Percentiles rank a stretch among this genome's conserved stretches.
phyloP scores from a whole-genome alignment of 2,888 invertebrate species.

The Leptura quadrifasciata region DNA sequence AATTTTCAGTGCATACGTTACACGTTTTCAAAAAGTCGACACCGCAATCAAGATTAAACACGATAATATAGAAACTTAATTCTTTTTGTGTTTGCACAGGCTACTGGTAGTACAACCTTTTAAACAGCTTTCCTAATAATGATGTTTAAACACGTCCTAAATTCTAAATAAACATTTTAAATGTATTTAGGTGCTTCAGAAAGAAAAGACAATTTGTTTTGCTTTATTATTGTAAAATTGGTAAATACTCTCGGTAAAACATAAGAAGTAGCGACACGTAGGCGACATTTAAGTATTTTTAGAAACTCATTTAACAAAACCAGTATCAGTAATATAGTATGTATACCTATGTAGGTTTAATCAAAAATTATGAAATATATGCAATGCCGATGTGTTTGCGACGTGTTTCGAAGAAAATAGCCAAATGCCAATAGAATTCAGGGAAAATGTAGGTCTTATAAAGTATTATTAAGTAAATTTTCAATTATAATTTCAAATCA shows the following conservation, averaged over 20 bases:
- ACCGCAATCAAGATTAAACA: background rate
- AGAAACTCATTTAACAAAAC: background rate
- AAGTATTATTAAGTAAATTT: no score
- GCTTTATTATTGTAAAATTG: constrained; percentile 35
- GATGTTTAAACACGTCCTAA: constrained; percentile 61
- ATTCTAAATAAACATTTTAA: constrained; percentile 56
- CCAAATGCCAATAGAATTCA: no score
- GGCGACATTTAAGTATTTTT: constrained; percentile 13
- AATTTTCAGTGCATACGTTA: no score
- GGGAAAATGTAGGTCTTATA: no score
- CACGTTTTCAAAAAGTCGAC: no score
- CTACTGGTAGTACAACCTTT: constrained; percentile 61
- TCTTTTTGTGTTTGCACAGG: constrained; percentile 56
- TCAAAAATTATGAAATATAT: no score
- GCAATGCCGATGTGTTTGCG: no score
- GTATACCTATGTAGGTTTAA: no score
- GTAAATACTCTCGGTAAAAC: constrained; percentile 19
- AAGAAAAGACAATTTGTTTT: constrained; percentile 51
- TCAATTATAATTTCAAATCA: no score
- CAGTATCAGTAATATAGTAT: background rate
- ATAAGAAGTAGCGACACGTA: constrained; percentile 13
- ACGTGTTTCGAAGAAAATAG: no score
- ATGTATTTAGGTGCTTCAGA: constrained; percentile 52
- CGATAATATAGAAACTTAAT: constrained; percentile 41
- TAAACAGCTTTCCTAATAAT: constrained; percentile 58